These are phyloP conservation scores for Pelodiscus sinensis DNA, from an alignment of 2,113 vertebrate species.

Conservation along the genomic window DNA sequence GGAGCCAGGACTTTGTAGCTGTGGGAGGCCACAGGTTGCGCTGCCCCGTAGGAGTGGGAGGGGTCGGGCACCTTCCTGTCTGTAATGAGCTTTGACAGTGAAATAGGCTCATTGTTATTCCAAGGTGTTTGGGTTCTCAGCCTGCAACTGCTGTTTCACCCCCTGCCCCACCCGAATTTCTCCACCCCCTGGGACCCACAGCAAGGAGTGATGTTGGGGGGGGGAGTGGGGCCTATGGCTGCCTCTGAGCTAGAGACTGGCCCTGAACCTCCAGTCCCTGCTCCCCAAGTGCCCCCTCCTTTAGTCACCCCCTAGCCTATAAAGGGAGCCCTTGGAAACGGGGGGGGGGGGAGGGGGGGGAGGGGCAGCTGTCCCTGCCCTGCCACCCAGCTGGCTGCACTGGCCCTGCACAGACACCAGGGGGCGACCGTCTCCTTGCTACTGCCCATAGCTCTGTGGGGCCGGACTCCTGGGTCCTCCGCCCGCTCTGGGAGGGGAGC, in stretches of 20 bases:
- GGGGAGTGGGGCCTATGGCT: background rate
- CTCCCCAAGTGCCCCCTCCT: no score
- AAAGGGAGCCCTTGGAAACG: no score
- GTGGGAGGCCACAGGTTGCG: background rate
- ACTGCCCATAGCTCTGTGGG: background rate
- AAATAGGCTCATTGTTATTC: background rate
- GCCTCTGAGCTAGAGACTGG: no score
- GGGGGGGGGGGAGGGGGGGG: no score
- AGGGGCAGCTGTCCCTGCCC: background rate
- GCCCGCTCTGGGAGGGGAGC: background rate
- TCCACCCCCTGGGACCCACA: background rate
- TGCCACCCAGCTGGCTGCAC: background rate
- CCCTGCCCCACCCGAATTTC: no score
- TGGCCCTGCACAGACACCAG: background rate
- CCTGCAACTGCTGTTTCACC: background rate
- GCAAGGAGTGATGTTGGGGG: no score
- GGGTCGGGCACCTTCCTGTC: background rate
- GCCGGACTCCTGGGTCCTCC: background rate
- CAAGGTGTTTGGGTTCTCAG: background rate
- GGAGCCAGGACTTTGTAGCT: background rate
- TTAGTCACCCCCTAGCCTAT: background rate
- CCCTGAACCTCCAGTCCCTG: background rate
- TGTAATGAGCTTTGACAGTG: conserved; percentile 1
- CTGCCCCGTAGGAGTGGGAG: background rate
- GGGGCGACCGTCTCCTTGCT: background rate